Percentiles rank a stretch among this genome's conserved stretches.
These are phyloP conservation scores for Zaprionus africanus DNA, from an alignment of 1,140 invertebrate species.

Conservation along the genomic window DNA sequence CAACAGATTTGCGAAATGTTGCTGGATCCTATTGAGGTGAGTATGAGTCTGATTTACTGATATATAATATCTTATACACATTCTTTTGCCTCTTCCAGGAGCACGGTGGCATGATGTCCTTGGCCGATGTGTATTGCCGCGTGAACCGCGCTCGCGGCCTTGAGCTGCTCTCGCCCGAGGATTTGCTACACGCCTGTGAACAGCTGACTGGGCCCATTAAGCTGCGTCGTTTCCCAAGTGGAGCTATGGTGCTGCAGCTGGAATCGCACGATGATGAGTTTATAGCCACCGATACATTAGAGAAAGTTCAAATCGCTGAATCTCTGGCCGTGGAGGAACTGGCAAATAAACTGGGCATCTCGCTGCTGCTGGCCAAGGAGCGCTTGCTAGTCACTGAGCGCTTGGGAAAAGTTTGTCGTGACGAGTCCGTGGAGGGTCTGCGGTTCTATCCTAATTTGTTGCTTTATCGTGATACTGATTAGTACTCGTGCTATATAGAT, in stretches of 20 bases:
- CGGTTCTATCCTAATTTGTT: slow-evolving; percentile 96
- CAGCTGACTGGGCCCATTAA: slow-evolving; percentile 90
- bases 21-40: slow-evolving; percentile 91
- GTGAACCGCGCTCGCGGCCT: slow-evolving; percentile 96
- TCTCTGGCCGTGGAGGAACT: slow-evolving; percentile 94
- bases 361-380: slow-evolving; percentile 95
- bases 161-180: slow-evolving; percentile 96
- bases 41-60: background rate
- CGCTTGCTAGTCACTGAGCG: slow-evolving; percentile 93
- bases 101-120: slow-evolving; percentile 97
- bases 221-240: slow-evolving; percentile 94
- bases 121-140: slow-evolving; percentile 98
- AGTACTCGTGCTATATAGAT: background rate
- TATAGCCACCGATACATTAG: slow-evolving; percentile 89
- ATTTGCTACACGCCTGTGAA: slow-evolving; percentile 95
- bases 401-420: slow-evolving; percentile 93
- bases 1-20: slow-evolving; percentile 94
- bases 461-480: slow-evolving; percentile 79
- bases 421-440: slow-evolving; percentile 96
- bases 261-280: slow-evolving; percentile 91
- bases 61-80: background rate
- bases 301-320: slow-evolving; percentile 90
- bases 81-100: slow-evolving; percentile 86
- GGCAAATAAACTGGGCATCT: slow-evolving; percentile 91
- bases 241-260: slow-evolving; percentile 95